These are phyloP conservation scores for Turritopsis dohrnii DNA, from an alignment of 30 jellyfish, hydroid and myxozoan genomes.

Conservation along the genomic window DNA sequence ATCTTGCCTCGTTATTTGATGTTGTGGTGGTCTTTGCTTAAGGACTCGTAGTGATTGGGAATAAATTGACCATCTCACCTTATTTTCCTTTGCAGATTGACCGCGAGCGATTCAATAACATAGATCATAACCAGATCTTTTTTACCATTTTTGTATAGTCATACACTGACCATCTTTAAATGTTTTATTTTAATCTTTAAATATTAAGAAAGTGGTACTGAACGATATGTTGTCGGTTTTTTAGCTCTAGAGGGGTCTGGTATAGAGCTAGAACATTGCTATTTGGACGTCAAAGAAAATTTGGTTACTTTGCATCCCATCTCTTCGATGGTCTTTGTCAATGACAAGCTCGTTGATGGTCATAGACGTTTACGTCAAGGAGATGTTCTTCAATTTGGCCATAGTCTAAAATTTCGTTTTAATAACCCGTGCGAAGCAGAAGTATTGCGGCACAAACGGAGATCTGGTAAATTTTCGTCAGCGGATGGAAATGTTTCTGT, in stretches of 20 bases:
- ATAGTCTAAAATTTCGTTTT: constrained; percentile 71
- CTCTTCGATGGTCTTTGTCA: constrained; percentile 48
- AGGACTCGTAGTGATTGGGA: no score
- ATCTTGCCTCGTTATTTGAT: no score
- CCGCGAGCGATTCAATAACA: no score
- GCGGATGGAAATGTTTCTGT: constrained; percentile 26
- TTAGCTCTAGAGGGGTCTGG: constrained; percentile 89
- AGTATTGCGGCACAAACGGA: constrained; percentile 54
- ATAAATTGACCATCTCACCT: no score
- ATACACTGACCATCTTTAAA: no score
- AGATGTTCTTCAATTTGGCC: constrained; percentile 85
- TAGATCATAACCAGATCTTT: no score
- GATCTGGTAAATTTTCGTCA: constrained; percentile 71
- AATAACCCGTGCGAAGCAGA: constrained; percentile 92
- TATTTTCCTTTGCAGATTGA: no score
- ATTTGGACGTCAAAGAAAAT: constrained; percentile 31
- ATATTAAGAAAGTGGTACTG: no score
- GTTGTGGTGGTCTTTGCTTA: no score
- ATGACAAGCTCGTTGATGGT: constrained; percentile 36
- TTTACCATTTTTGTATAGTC: no score
- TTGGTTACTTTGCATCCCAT: constrained; percentile 55
- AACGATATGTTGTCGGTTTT: no score
- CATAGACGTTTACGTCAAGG: constrained; percentile 64
- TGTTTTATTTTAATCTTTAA: no score
- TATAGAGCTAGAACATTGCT: constrained; percentile 84